These are phyloP conservation scores for Drosophila paracracens DNA, from an alignment of 2,888 invertebrate genomes.

Conservation along the genomic window DNA sequence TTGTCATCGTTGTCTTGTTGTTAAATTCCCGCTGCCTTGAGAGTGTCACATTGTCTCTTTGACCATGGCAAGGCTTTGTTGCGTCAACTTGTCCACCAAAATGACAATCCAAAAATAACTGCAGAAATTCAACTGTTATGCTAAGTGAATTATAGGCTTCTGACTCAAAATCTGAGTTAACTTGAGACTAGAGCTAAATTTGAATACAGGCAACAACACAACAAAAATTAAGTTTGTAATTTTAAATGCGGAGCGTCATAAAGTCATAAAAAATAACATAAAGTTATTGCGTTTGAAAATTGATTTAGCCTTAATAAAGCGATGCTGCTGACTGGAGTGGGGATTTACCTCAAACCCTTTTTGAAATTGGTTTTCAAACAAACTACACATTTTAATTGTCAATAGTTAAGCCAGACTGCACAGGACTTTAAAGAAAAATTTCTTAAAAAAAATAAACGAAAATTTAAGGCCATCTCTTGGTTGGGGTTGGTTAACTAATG, in stretches of 20 bases:
- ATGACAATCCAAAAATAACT: constrained; percentile 42
- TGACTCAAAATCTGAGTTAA: neutral
- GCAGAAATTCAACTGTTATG: constrained; percentile 3
- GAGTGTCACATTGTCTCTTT: constrained; percentile 34
- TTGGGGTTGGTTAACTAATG: neutral
- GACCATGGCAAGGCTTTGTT: constrained; percentile 58
- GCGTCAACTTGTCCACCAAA: constrained; percentile 26
- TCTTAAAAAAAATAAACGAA: neutral
- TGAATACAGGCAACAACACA: neutral
- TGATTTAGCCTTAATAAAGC: neutral
- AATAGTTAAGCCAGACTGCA: neutral
- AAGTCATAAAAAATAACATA: neutral
- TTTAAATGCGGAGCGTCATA: neutral
- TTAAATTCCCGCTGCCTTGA: constrained; percentile 39
- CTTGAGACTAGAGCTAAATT: neutral
- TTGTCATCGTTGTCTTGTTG: constrained; percentile 53
- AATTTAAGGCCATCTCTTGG: too few relatives aligned
- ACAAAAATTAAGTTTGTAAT: neutral
- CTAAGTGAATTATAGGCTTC: neutral
- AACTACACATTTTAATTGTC: neutral
- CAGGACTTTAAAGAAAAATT: neutral
- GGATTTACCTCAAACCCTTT: neutral
- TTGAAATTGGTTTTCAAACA: neutral
- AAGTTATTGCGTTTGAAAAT: neutral
- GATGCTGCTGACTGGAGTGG: neutral